phyloP scores from a whole-genome alignment of 1,140 invertebrate species.

The Vanessa tameamea region DNA sequence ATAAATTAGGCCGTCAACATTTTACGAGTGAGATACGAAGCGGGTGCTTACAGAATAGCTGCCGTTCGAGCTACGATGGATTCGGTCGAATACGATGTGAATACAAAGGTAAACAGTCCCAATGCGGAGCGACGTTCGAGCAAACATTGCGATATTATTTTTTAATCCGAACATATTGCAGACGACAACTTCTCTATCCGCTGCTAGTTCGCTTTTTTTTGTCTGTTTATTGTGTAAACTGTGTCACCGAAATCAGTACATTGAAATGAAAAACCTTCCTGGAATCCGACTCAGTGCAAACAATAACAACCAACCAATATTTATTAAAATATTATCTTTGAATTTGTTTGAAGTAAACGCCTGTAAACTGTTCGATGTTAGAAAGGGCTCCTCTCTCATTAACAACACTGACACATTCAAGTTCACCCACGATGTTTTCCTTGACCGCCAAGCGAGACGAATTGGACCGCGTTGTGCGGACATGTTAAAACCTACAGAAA shows the following conservation, averaged over 20 bases:
- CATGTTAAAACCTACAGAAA: too few species aligned
- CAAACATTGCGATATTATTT: slow-evolving; percentile 64
- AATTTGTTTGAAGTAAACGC: too few species aligned
- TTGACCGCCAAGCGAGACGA: too few species aligned
- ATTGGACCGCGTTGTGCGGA: too few species aligned
- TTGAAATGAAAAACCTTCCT: background rate
- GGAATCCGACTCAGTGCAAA: background rate
- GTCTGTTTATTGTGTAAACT: slow-evolving; percentile 48
- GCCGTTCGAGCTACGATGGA: background rate
- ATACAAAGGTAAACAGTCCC: slow-evolving; percentile 34
- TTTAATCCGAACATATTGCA: slow-evolving; percentile 75
- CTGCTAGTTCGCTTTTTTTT: slow-evolving; percentile 37
- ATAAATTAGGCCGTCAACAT: too few species aligned
- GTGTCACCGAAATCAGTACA: slow-evolving; percentile 13
- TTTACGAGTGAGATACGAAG: background rate
- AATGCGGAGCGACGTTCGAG: slow-evolving; percentile 25
- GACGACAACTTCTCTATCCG: slow-evolving; percentile 51
- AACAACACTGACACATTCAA: too few species aligned
- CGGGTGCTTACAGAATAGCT: background rate
- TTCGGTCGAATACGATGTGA: slow-evolving; percentile 6
- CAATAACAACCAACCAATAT: too few species aligned
- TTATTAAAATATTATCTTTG: too few species aligned
- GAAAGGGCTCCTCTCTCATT: too few species aligned
- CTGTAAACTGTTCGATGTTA: too few species aligned
- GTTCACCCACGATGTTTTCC: too few species aligned